Base-by-base conservation (phyloP, 2,797 vertebrate species). In the Paramormyrops hopkinsi region DNA sequence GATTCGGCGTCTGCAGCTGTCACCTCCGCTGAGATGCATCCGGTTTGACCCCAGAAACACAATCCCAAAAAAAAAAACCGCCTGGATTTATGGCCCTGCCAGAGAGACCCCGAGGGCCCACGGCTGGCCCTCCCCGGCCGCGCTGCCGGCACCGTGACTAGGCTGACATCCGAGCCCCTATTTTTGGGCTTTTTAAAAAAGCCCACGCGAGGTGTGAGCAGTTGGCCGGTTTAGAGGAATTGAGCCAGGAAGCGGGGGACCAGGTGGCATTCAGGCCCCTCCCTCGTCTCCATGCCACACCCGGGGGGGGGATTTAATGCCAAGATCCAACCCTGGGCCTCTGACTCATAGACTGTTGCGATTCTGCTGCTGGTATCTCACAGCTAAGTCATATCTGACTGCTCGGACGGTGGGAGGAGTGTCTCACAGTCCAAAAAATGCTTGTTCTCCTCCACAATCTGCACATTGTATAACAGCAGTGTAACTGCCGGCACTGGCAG, bases 181-280 rank as follows among this genome's bases (percentile, higher is more conserved):
- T 87, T 87, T 87, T 87, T 59, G 54, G 54, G 86, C 5, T 25
- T 22, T 59, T 25, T n/a, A 87, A 48, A 86, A 14, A 87, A 59
- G 17, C 54, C 48, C 50, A 51, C 5, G 86, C 53, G 37, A 87
- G 53, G 53, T 87, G 86, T 62, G 86, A 87, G 54, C 53, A 87
- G 53, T 87, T 87, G 86, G 86, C 54, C 33, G 25, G n/a, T 87
- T 37, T 59, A 37, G 54, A 44, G 86, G 86, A 44, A 62, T 62
- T 4, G 9, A 86, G 84, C 48, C 84, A 86, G 84, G 51, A 25
- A 86, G 22, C 14, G 53, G 37, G 54, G 54, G 48, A 87, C 53
- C 86, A 87, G 54, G 25, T 87, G 86, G 86, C 33, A 19, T 22
- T 62, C 54, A 62, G 11, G 86, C 86, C 56, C 53, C 29, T 87